phyloP scores from a whole-genome alignment of 2,113 vertebrate genomes.

The Podarcis cretensis region DNA sequence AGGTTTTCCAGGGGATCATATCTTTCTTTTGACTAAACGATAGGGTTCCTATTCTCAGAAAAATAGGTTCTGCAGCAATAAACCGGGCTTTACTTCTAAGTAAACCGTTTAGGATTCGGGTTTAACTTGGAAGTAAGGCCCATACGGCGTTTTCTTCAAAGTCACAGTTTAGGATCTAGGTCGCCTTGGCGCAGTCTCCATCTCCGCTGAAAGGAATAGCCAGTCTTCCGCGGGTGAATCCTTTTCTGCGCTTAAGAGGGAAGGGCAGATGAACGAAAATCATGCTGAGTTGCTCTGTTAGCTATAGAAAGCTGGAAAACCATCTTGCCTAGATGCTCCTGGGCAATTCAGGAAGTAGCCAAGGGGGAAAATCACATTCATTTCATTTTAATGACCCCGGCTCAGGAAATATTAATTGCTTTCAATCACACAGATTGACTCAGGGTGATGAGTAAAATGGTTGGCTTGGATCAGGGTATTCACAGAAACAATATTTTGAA shows the following conservation, averaged over 20 bases:
- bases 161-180: background rate
- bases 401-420: constrained; percentile 30
- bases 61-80: background rate
- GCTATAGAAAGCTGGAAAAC: too few species aligned
- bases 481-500: background rate
- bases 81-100: background rate
- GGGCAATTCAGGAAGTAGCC: background rate
- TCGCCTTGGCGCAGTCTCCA: too few species aligned
- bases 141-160: background rate
- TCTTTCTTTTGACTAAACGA: background rate
- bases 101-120: too few species aligned
- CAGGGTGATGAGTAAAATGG: background rate
- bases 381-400: background rate
- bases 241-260: background rate
- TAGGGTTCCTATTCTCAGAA: background rate
- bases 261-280: background rate
- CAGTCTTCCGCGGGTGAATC: too few species aligned
- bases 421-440: constrained; percentile 4
- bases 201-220: background rate
- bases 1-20: background rate
- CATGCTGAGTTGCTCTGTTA: background rate
- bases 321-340: background rate
- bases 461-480: background rate
- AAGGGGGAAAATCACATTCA: background rate
- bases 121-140: background rate